Conservation (phyloP, 2,113 vertebrate species). For the Bubo blakistoni region DNA sequence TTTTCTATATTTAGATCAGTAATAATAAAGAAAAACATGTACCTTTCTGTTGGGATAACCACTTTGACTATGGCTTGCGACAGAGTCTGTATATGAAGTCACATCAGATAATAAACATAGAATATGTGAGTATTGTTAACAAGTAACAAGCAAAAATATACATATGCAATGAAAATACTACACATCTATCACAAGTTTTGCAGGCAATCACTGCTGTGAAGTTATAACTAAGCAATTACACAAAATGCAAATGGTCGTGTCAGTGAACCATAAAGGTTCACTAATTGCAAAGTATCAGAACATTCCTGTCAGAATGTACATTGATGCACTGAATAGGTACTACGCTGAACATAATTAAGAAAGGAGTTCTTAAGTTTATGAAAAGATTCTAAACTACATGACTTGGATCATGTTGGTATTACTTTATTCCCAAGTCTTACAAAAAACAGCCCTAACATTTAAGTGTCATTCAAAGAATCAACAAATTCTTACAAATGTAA, state of each 20-base stretch:
- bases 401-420: slow-evolving; percentile 66
- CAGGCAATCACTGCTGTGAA: slow-evolving; percentile 87
- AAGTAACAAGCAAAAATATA: slow-evolving; percentile 99
- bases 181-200: slow-evolving; percentile 86
- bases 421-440: slow-evolving; percentile 76
- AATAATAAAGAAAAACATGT: slow-evolving; percentile 99
- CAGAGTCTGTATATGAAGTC: slow-evolving; percentile 99
- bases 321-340: slow-evolving; percentile 74
- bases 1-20: slow-evolving; percentile 98
- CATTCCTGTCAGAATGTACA: slow-evolving; percentile 79
- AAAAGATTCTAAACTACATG: slow-evolving; percentile 68
- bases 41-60: slow-evolving; percentile 99
- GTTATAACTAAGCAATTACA: slow-evolving; percentile 83
- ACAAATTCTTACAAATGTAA: slow-evolving; percentile 68
- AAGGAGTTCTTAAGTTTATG: slow-evolving; percentile 72
- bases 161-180: slow-evolving; percentile 96
- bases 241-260: slow-evolving; percentile 77
- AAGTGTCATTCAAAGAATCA: slow-evolving; percentile 73
- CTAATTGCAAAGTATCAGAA: slow-evolving; percentile 76
- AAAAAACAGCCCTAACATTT: slow-evolving; percentile 70
- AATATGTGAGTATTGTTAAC: slow-evolving; percentile 99
- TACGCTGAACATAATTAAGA: slow-evolving; percentile 73
- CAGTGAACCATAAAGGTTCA: slow-evolving; percentile 78
- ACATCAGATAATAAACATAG: slow-evolving; percentile 99
- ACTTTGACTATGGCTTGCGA: slow-evolving; percentile 99